Base-by-base conservation (phyloP, 2,888 invertebrate genomes). In the Ophion costatus region DNA sequence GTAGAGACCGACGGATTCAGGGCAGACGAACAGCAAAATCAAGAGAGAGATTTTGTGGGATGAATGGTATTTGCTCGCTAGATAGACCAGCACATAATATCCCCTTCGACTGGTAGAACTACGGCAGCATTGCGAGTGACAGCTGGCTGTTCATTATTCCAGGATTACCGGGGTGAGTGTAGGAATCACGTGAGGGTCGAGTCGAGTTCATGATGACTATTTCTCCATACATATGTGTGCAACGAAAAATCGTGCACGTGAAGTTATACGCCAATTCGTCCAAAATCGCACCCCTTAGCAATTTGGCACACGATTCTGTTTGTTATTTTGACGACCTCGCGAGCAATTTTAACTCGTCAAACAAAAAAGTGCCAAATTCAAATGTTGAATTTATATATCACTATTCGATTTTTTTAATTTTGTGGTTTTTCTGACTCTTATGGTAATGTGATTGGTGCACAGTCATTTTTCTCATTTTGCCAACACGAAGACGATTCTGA, bases 71-170 rank as follows among this genome's bases (percentile, higher is more conserved):
- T 90, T 90, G 88, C 89, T 42, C 45, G 77, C 87, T 87, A 89
- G 88, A 88, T 57, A 45, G 64, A 76, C 83, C 24, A 20, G 24
- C 63, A 64, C 66, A 75, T 67, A 79, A 76, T 76, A 57, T 79
- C 80, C 79, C 74, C 78, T 82, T 82, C 80, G 64, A 74, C 78
- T 73, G 85, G 66, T 67, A 57, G 80, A 82, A 64, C 64, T 73
- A 79, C 73, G 70, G 75, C 87, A 89, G 89, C 89, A 91, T 91
- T 93, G 91, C 91, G 88, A 91, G 91, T 91, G 93, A 92, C 93
- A 92, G 91, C 91, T 91, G 91, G 90, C 90, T 93, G 93, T 92
- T 93, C 92, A 93, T 93, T 92, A 93, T 92, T 93, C 91, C 89
- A 89, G 92, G 92, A 93, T 93, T 92, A 93, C 91, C 89, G 89